Evolutionary conservation across 2,888 invertebrate species (phyloP), one percentile per base, ranked within the genome.

Genomic region (Suillia variegata): DNA sequence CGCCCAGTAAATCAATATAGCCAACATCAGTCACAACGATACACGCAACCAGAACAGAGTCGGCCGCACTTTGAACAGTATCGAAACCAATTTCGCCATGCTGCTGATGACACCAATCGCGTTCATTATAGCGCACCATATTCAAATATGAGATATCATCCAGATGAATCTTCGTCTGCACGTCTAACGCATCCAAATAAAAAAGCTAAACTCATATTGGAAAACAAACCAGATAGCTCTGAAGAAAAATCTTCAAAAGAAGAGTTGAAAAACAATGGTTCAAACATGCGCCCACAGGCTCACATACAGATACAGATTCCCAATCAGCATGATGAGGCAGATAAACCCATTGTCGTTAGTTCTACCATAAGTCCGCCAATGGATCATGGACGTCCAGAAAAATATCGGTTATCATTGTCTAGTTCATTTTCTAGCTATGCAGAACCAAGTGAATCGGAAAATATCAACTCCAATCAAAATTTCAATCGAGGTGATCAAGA

Each of bases 91-190:
- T 48, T 62, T 2, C 50, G 60, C 2, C 55, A 54, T 21, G 61
- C 31, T 8, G 38, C 45, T 18, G 55, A 61, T 10, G 61, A n/a
- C 17, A n/a, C n/a, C 2, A 61, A 61, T 18, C 51, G 34, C 5
- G 62, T 77, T 2, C 71, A 79, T 20, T 78, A 79, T 21, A 78
- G 77, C 61, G 74, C 76, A 2, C 76, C 79, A 2, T 78, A 78
- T 54, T 72, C 78, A 0, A 71, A 74, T 26, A 78, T 78, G 79
- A 68, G 78, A 2, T 71, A 68, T 54, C 62, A 69, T 54, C 70
- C 74, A 1, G 66, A 70, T 3, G 65, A 65, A 12, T 62, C 66
- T 15, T n/a, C n/a, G n/a, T 49, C 63, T 0, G 66, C 67, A 2
- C 64, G 72, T 2, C 22, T 73, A 6, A 54, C 58, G 1, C 53